Evolutionary conservation across 2,797 vertebrate genomes (phyloP), one percentile per base, ranked within the genome.

Genomic region (Pseudomugil gertrudae): DNA sequence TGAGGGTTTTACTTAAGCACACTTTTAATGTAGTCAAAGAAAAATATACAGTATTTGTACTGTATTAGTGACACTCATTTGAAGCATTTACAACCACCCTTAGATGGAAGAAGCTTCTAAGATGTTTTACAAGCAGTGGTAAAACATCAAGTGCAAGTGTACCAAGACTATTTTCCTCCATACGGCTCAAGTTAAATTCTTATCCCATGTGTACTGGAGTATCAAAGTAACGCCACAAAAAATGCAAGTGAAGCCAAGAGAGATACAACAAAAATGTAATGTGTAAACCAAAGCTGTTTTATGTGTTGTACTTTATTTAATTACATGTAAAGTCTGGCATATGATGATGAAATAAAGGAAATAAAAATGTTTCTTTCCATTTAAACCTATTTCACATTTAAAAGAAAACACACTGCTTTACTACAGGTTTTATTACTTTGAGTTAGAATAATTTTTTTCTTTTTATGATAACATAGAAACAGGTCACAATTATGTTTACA

Each of bases 1-100:
- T 71, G 57, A 70, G 72, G 62, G 50, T 66, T 51, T 48, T 64
- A 65, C 48, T 82, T 72, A 76, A 83, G 79, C 72, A 81, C 71
- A 32, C 63, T 79, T 84, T 63, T 65, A 45, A 79, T 35, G 26
- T 43, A 17, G 19, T 64, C 5, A 50, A 61, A 71, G 43, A 32
- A 50, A 13, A 53, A 53, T 43, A 43, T 52, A 43, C 56, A 53
- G 14, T 55, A 63, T 83, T 82, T 78, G 43, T 56, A 61, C 55
- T 53, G 56, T 54, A 67, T 64, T 55, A 70, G 4, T 72, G 8
- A 47, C 9, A 35, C n/a, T 23, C 47, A 6, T 55, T 63, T 47
- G 50, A 74, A 47, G 77, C 56, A 62, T 65, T 68, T 75, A 51
- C 19, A 50, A 32, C 15, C 23, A 19, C 23, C 17, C 15, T 63